Evolutionary conservation across 2,888 invertebrate species (phyloP).

Genomic region (Apoda limacodes): DNA sequence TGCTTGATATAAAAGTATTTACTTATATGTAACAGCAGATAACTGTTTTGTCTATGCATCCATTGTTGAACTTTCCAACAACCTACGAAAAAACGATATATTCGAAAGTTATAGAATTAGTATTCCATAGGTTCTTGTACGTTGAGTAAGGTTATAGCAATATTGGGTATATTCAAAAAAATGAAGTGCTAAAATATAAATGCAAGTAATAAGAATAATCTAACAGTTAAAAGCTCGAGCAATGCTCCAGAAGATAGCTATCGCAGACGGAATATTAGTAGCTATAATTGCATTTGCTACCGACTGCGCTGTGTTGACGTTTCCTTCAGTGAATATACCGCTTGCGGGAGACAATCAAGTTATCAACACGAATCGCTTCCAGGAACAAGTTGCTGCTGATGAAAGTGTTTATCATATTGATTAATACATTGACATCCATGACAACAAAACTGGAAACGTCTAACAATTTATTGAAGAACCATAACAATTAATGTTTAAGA

Average conservation of each 20-base stretch:
- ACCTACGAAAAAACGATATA: no score
- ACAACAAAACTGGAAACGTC: slow-evolving; percentile 19
- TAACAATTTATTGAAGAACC: slow-evolving; percentile 14
- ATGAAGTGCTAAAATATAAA: no score
- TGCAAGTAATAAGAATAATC: no score
- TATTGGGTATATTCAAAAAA: no score
- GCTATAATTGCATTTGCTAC: slow-evolving; percentile 65
- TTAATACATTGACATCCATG: slow-evolving; percentile 37
- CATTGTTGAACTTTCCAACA: no score
- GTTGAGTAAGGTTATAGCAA: no score
- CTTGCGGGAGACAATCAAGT: slow-evolving; percentile 59
- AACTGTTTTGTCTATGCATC: no score
- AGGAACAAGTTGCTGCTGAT: slow-evolving; percentile 56
- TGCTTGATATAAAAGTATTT: no score
- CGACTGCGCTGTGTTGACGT: slow-evolving; percentile 59
- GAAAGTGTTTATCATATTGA: slow-evolving; percentile 52
- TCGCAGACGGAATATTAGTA: slow-evolving; percentile 64
- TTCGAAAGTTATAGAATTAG: no score
- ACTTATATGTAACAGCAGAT: no score
- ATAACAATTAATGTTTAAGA: no score
- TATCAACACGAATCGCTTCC: slow-evolving; percentile 60
- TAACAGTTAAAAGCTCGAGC: slow-evolving; percentile 55
- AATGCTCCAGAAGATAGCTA: slow-evolving; percentile 32
- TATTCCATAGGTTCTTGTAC: no score
- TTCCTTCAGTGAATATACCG: slow-evolving; percentile 49